phyloP scores from a whole-genome alignment of 2,888 invertebrate genomes.

The Helleia helle region DNA sequence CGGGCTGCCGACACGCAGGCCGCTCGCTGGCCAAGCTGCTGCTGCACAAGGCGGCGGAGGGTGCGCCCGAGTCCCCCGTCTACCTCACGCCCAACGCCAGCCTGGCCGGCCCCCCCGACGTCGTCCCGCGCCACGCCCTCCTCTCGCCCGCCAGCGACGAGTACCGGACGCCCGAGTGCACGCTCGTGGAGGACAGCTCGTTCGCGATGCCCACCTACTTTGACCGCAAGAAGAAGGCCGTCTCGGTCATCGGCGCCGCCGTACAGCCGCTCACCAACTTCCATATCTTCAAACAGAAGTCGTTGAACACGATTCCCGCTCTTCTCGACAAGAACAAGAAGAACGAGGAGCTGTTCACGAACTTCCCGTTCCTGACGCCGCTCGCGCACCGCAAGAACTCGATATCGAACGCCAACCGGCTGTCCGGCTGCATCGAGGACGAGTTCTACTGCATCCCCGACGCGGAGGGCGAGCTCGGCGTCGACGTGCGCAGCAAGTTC shows the following conservation, averaged over 20 bases:
- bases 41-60: conserved; percentile 37
- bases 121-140: conserved; percentile 39
- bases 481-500: conserved; percentile 45
- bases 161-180: conserved; percentile 46
- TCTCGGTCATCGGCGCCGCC: conserved; percentile 38
- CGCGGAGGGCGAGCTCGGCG: conserved; percentile 27
- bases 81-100: conserved; percentile 53
- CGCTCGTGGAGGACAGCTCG: conserved; percentile 34
- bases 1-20: conserved; percentile 33
- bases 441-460: conserved; percentile 61
- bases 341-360: conserved; percentile 66
- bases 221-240: conserved; percentile 52
- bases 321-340: conserved; percentile 41
- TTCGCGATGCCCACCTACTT: conserved; percentile 66
- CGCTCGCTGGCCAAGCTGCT: conserved; percentile 41
- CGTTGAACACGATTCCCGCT: conserved; percentile 61
- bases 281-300: conserved; percentile 64
- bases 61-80: conserved; percentile 35
- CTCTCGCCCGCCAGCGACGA: conserved; percentile 32
- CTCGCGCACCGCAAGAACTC: conserved; percentile 68
- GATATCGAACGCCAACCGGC: conserved; percentile 40
- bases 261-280: conserved; percentile 59
- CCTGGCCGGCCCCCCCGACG: conserved; percentile 45
- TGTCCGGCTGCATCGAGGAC: conserved; percentile 60
- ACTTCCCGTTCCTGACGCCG: conserved; percentile 75